Base-by-base conservation (phyloP, 2,797 vertebrate species). In the Mustela erminea region DNA sequence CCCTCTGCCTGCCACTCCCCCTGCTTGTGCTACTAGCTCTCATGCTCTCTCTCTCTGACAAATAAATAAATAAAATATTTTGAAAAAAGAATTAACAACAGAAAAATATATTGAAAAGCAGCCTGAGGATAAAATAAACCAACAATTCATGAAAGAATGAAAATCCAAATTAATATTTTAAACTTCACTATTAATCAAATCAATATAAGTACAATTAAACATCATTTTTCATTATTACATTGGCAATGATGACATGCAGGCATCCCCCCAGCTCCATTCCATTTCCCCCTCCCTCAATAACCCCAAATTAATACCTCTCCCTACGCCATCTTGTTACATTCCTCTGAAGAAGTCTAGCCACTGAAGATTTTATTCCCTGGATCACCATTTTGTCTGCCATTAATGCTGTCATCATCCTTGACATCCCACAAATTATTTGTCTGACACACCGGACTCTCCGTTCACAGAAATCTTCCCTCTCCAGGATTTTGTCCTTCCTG, bases 101-200 rank as follows among this genome's bases (percentile, higher is more conserved):
- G 29, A 93, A 90, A 93, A 97, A 78, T 32, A 95, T n/a, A 43
- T 20, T 5, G 10, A 35, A 56, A 56, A 49, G 17, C 35, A 52
- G 6, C 35, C 46, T n/a, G 74, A 86, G 35, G 10, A 58, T 3
- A 83, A 60, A 64, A 96, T 29, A 90, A 62, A 66, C 15, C 27
- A 97, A 68, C 9, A 92, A 81, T 74, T 74, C 87, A 91, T 62
- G 54, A 87, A 93, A 89, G 2, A 72, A 74, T 81, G 5, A 70
- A 70, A 88, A 64, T 66, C 66, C 68, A 93, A 93, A 91, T 74
- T 43, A 87, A 27, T 68, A 54, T 54, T 82, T 87, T 62, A 70
- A 38, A 8, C 10, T 74, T 81, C 11, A 52, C 35, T 81, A 38
- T 74, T 90, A 49, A 77, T 58, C 64, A 78, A 88, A 43, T 81